Evolutionary conservation across 1,140 invertebrate genomes (phyloP), one percentile per base, ranked within the genome.

Genomic region (Psilanteris sp.): DNA sequence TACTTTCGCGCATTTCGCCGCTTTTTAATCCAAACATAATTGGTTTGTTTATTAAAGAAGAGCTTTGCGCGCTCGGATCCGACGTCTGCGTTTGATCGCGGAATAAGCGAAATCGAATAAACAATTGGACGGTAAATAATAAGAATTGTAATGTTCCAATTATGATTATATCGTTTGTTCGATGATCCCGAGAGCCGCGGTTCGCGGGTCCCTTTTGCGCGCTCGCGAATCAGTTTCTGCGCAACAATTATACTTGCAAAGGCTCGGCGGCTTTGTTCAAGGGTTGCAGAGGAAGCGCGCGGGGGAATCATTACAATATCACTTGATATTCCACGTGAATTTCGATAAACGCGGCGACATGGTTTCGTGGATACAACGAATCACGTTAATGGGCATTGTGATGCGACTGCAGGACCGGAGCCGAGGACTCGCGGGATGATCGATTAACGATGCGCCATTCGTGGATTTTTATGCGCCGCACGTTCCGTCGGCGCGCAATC

Each of bases 231-330:
- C 37, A 4, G 31, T 26, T 72, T 64, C 68, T 46, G 43, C 46
- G 54, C 44, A 70, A 50, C 59, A 54, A 74, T 74, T 74, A 66
- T 74, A 66, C 61, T 74, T 74, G 61, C 70, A 66, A 64, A 73
- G 36, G 10, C 24, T 32, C 44, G 43, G 52, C 43, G 41, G 4
- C 48, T 71, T 71, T 70, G 66, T 70, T 20, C 15, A 10, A 9
- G 9, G 2, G 29, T 0, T 24, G 16, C n/a, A n/a, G n/a, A n/a
- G n/a, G n/a, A n/a, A n/a, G n/a, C n/a, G 31, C 2, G 46, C 7
- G 9, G 44, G 29, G 22, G 13, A 24, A 6, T 26, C 43, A 64
- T 57, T 64, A 64, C 68, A 64, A 64, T 50, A 50, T 64, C 57
- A 55, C 57, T 72, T 72, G 48, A 72, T 71, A 62, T 71, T 62